phyloP scores from a whole-genome alignment of 2,797 vertebrate species.

The Carcharodon carcharias region DNA sequence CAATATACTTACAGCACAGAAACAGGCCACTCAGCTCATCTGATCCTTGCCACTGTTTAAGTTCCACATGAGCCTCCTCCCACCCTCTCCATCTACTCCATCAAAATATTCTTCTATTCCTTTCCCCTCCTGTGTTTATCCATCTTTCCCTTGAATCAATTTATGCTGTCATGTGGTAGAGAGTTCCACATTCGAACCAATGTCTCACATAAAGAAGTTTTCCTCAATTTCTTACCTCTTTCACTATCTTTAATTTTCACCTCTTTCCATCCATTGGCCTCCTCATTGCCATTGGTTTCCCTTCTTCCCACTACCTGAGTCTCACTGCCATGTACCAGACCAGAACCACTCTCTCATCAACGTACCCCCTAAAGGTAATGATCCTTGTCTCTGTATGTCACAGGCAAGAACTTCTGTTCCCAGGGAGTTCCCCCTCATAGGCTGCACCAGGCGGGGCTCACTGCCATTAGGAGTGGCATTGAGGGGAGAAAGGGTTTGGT shows the following conservation, averaged over 20 bases:
- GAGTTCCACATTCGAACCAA: neutral
- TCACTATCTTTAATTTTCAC: neutral
- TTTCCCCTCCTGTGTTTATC: neutral
- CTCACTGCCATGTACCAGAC: neutral
- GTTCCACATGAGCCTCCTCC: neutral
- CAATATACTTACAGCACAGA: neutral
- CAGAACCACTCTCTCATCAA: neutral
- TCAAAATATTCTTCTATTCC: neutral
- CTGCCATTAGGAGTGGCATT: neutral
- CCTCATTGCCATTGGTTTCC: neutral
- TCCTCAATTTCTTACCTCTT: neutral
- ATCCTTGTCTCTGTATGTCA: neutral
- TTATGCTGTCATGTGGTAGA: neutral
- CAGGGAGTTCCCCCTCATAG: neutral
- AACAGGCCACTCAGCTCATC: neutral
- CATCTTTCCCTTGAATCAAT: neutral
- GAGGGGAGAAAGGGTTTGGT: neutral
- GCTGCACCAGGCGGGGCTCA: neutral
- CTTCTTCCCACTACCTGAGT: neutral
- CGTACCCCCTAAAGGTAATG: neutral
- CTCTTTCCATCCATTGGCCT: neutral
- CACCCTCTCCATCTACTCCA: neutral
- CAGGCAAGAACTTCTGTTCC: neutral
- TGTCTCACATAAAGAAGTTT: neutral
- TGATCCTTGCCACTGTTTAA: neutral